Percentiles rank a stretch among this genome's conserved stretches.
Evolutionary conservation across 2,113 vertebrate genomes (phyloP).

Genomic region (Sander vitreus): DNA sequence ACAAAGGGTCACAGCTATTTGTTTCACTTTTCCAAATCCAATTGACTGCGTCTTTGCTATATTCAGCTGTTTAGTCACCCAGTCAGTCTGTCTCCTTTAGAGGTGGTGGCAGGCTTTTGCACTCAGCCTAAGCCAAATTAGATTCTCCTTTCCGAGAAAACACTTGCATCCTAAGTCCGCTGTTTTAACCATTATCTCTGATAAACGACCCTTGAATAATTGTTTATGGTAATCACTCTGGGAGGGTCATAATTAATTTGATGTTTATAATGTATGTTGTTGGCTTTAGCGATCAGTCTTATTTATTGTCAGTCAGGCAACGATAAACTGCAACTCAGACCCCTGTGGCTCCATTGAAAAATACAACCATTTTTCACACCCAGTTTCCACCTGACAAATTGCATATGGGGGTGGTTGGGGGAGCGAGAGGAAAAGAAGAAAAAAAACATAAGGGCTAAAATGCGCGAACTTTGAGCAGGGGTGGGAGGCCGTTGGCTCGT

Average conservation of each 20-base stretch:
- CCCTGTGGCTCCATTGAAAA: slow-evolving; percentile 52
- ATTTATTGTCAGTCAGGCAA: slow-evolving; percentile 55
- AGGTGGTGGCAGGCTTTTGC: slow-evolving; percentile 14
- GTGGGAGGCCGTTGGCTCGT: slow-evolving; percentile 49
- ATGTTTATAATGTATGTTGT: slow-evolving; percentile 24
- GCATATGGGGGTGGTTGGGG: slow-evolving; percentile 3
- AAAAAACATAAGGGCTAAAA: slow-evolving; percentile 31
- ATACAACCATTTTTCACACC: slow-evolving; percentile 64
- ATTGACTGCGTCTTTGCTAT: slow-evolving; percentile 54
- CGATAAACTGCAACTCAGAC: slow-evolving; percentile 52
- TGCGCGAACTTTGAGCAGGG: slow-evolving; percentile 53
- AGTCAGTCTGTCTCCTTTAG: slow-evolving; percentile 15
- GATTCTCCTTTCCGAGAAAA: slow-evolving; percentile 22
- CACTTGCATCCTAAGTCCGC: neutral
- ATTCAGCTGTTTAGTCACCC: slow-evolving; percentile 42
- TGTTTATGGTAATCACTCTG: slow-evolving; percentile 20
- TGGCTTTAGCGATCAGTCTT: slow-evolving; percentile 39
- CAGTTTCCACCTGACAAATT: slow-evolving; percentile 70
- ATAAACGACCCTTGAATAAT: slow-evolving; percentile 29
- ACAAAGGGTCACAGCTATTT: slow-evolving; percentile 56
- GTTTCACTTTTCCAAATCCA: slow-evolving; percentile 70
- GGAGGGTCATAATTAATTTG: slow-evolving; percentile 38
- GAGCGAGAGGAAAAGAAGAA: neutral
- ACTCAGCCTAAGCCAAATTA: slow-evolving; percentile 2
- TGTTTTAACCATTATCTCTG: slow-evolving; percentile 11